These are phyloP conservation scores for Elymnias hypermnestra DNA, from an alignment of 1,140 invertebrate genomes.

Conservation along the genomic window DNA sequence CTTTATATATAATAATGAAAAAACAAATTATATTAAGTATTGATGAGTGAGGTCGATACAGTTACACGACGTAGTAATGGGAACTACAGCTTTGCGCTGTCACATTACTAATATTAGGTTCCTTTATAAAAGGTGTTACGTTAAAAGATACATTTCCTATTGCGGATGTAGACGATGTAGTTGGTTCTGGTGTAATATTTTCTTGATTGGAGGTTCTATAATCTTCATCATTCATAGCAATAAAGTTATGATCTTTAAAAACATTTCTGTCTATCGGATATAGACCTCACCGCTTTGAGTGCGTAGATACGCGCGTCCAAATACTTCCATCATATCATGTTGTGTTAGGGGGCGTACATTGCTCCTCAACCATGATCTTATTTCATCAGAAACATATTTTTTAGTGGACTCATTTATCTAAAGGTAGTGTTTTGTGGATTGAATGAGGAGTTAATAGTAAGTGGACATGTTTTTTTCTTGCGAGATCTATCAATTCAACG, in stretches of 20 bases:
- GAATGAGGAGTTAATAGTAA: background rate
- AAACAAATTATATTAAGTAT: no score
- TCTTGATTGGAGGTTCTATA: background rate
- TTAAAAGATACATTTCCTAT: no score
- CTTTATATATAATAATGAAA: no score
- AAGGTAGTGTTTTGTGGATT: conserved; percentile 20
- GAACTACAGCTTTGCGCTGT: no score
- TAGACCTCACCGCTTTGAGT: conserved; percentile 19
- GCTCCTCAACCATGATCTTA: background rate
- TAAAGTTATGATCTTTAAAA: conserved; percentile 6
- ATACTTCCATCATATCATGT: conserved; percentile 11
- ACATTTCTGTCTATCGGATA: conserved; percentile 13
- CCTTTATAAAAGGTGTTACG: no score
- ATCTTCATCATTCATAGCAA: background rate
- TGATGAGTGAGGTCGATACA: no score
- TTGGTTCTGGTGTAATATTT: conserved; percentile 9
- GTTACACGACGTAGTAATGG: no score
- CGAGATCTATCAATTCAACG: conserved; percentile 9
- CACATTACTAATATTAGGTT: no score
- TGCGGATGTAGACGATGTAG: no score
- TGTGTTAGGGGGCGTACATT: conserved; percentile 5
- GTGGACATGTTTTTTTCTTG: background rate
- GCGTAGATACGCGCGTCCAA: conserved; percentile 18
- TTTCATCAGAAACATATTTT: conserved; percentile 14
- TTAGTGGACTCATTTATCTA: conserved; percentile 19